Conservation (phyloP, 2,888 invertebrate species). For the Crocallis elinguaria region DNA sequence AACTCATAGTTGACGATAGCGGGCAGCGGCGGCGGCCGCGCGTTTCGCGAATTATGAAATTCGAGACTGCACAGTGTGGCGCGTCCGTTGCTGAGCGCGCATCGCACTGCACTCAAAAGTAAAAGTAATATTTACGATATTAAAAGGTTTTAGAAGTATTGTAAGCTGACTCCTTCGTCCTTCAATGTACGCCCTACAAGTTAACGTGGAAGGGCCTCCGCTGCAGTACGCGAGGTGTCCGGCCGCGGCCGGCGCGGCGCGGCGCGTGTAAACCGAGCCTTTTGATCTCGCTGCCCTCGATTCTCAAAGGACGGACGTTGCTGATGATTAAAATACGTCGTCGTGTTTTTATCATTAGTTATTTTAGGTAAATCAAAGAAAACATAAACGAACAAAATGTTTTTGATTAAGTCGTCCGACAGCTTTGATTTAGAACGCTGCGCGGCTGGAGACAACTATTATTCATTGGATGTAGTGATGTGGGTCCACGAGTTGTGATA, state of each 20-base stretch:
- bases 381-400: neutral
- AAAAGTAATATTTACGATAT: no score
- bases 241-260: neutral
- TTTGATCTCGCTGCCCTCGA: slow-evolving; percentile 20
- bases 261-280: slow-evolving; percentile 9
- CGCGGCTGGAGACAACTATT: neutral
- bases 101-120: no score
- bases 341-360: slow-evolving; percentile 1
- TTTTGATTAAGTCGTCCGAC: neutral
- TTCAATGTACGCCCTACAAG: no score
- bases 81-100: no score
- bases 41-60: no score
- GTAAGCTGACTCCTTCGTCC: no score
- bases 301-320: slow-evolving; percentile 18
- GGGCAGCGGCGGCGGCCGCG: no score
- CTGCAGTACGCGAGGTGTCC: neutral
- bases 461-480: neutral
- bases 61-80: no score
- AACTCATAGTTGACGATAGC: no score
- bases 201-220: neutral
- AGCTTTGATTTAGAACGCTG: neutral
- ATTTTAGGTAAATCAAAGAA: slow-evolving; percentile 1
- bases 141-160: no score
- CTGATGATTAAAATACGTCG: slow-evolving; percentile 15
- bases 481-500: slow-evolving; percentile 5